phyloP scores from a whole-genome alignment of 2,888 invertebrate species.

The Tenthredo amoena region DNA sequence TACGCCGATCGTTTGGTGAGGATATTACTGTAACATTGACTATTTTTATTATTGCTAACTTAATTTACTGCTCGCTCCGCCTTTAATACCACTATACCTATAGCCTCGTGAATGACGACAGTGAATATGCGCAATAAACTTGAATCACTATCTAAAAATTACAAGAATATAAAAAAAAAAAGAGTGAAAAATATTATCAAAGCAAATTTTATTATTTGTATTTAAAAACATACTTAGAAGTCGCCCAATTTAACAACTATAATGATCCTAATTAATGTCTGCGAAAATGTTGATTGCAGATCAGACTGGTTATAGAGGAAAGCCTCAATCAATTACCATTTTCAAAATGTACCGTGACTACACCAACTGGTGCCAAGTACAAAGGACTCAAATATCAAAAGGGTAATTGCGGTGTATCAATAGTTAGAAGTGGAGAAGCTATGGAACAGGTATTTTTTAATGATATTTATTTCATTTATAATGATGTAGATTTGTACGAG shows the following conservation, averaged over 20 bases:
- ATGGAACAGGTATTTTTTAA: constrained; percentile 90
- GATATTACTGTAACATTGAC: constrained; percentile 49
- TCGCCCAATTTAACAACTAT: not conserved
- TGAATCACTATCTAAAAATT: constrained; percentile 51
- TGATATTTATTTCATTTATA: not conserved
- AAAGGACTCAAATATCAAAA: constrained; percentile 97
- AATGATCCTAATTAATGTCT: not conserved
- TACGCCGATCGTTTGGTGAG: constrained; percentile 95
- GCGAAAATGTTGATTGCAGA: constrained; percentile 77
- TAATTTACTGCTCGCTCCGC: not conserved
- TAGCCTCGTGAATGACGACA: constrained; percentile 6
- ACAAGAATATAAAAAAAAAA: constrained; percentile 3
- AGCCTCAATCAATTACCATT: constrained; percentile 98
- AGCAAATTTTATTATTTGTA: not conserved
- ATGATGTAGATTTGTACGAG: constrained; percentile 19
- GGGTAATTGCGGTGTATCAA: constrained; percentile 99
- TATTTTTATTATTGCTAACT: not conserved
- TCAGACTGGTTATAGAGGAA: constrained; percentile 98
- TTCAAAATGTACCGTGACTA: constrained; percentile 92
- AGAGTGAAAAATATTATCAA: not conserved
- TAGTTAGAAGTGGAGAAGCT: constrained; percentile 96
- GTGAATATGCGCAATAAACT: not conserved
- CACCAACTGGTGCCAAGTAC: constrained; percentile 95
- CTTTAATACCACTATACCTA: not conserved
- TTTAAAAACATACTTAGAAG: constrained; percentile 6